Percentiles rank a stretch among this genome's conserved stretches.
These are phyloP conservation scores for Mechanitis messenoides DNA, from an alignment of 2,888 invertebrate genomes.

Conservation along the genomic window DNA sequence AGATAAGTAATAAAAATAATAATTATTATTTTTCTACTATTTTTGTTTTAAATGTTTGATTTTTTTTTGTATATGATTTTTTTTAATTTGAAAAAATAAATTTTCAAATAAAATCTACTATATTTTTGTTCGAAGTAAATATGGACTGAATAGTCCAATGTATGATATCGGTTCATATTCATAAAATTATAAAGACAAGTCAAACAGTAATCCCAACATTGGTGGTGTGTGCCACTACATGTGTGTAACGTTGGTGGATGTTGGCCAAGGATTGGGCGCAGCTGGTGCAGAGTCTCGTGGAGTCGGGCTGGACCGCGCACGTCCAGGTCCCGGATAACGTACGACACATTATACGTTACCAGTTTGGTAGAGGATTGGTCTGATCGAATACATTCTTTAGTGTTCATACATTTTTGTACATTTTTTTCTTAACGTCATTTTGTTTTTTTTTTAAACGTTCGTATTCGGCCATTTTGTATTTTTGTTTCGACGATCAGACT, in stretches of 20 bases:
- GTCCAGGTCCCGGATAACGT: slow-evolving; percentile 82
- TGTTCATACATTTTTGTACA: not conserved
- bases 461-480: no score
- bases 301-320: slow-evolving; percentile 89
- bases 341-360: slow-evolving; percentile 46
- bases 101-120: no score
- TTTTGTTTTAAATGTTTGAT: no score
- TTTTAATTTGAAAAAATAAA: no score
- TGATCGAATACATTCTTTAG: slow-evolving; percentile 32
- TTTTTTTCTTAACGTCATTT: no score
- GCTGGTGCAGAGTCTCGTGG: slow-evolving; percentile 89
- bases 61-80: no score
- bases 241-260: slow-evolving; percentile 69
- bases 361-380: slow-evolving; percentile 13
- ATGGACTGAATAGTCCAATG: no score
- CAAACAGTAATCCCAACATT: slow-evolving; percentile 23
- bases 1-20: no score
- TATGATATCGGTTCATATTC: not conserved
- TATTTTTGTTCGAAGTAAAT: no score
- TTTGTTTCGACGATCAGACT: slow-evolving; percentile 18
- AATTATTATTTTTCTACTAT: no score
- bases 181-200: not conserved
- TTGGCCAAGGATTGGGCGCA: slow-evolving; percentile 87
- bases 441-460: not conserved
- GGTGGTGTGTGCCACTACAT: slow-evolving; percentile 38